Evolutionary conservation across 1,140 invertebrate species (phyloP), one percentile per base, ranked within the genome.

Genomic region (Brachionus paranguensis): DNA sequence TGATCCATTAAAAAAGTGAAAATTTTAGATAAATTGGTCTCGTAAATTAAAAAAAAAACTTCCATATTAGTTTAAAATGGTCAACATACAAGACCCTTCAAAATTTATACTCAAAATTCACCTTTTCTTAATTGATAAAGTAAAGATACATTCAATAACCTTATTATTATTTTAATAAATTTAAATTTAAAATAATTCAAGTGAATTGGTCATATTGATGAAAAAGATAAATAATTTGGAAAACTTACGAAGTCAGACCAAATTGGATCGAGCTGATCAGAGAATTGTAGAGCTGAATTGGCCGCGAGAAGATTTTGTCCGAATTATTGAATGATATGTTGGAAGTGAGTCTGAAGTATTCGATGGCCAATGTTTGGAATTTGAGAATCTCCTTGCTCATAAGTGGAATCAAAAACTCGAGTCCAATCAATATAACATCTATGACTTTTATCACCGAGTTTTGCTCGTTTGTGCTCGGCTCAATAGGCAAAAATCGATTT

Each of bases 371-470:
- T 20, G 53, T 29, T 43, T 81, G 78, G 33, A 81, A 64, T 64
- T 81, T 81, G n/a, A 81, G 33, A 10, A 81, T 43, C 37, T 81
- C 78, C 27, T 65, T 33, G 43, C 45, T 81, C 78, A 81, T 81
- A 24, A 81, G 20, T 14, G 78, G 50, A 20, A 81, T 81, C 17
- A 81, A n/a, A 60, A 81, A 47, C 17, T 81, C 78, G 3, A 81
- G 33, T 3, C 78, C 78, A 20, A 37, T 43, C 11, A 81, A 14
- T 10, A 81, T 81, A 0, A 81, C 33, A n/a, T 81, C 78, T 17
- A 68, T 47, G 17, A 68, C 41, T 64, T 47, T 81, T 10, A 81
- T 81, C 24, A n/a, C 17, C 2, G 20, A 50, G 20, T 78, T 47
- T n/a, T 37, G 41, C 8, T 72, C 68, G n/a, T 72, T 72, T 12